Conservation (phyloP, 2,888 invertebrate genomes). For the Tenthredo notha region DNA sequence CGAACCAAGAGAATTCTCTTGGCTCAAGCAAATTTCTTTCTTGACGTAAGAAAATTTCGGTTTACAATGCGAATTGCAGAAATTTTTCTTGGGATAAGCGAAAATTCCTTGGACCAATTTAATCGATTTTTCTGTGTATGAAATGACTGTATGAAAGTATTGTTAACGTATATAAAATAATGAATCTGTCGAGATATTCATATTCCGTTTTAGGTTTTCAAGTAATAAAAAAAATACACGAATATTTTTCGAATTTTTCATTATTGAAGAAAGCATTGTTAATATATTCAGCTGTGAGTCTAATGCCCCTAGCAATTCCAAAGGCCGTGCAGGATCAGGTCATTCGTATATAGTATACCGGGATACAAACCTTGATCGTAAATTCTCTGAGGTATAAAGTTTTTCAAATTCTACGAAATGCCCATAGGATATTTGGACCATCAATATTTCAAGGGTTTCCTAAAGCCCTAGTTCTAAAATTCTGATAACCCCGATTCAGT, state of each 20-base stretch:
- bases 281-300: slow-evolving; percentile 13
- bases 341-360: neutral
- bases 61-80: too few relatives aligned
- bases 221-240: neutral
- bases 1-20: too few relatives aligned
- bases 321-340: neutral
- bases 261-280: neutral
- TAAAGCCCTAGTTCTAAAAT: slow-evolving; percentile 12
- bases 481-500: neutral
- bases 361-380: neutral
- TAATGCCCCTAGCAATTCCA: neutral
- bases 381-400: slow-evolving; percentile 17
- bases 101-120: too few relatives aligned
- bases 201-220: neutral
- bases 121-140: too few relatives aligned
- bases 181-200: neutral
- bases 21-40: too few relatives aligned
- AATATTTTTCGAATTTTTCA: neutral
- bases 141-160: slow-evolving; percentile 8
- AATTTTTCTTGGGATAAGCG: too few relatives aligned
- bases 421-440: slow-evolving; percentile 11
- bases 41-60: too few relatives aligned
- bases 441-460: slow-evolving; percentile 16
- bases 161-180: neutral
- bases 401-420: slow-evolving; percentile 18